Percentiles rank a stretch among this genome's conserved stretches.
These are phyloP conservation scores for Phortica okadai DNA, from an alignment of 2,888 invertebrate species.

Conservation along the genomic window DNA sequence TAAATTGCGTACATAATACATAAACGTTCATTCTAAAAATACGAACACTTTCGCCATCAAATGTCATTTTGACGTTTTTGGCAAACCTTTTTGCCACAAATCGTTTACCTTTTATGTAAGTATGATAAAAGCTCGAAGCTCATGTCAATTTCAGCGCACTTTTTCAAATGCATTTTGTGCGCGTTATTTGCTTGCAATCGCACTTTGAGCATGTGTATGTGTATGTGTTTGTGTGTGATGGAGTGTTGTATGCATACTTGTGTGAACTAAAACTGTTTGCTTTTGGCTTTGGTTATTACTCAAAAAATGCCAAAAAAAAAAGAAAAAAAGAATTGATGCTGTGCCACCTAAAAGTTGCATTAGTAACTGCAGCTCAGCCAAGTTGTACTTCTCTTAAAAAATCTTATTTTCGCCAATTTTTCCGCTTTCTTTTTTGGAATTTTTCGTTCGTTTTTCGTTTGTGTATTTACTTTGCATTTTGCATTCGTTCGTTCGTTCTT, in stretches of 20 bases:
- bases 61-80: slow-evolving; percentile 18
- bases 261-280: slow-evolving; percentile 20
- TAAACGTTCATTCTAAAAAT: neutral
- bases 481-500: neutral
- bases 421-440: neutral
- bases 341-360: slow-evolving; percentile 8
- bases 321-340: neutral
- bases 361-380: neutral
- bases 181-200: neutral
- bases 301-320: slow-evolving; percentile 12
- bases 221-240: neutral
- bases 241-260: neutral
- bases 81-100: slow-evolving; percentile 21
- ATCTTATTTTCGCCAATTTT: slow-evolving; percentile 9
- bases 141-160: slow-evolving; percentile 2
- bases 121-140: neutral
- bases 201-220: neutral
- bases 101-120: neutral
- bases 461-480: slow-evolving; percentile 44
- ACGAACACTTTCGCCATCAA: neutral
- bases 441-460: slow-evolving; percentile 36
- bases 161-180: slow-evolving; percentile 8
- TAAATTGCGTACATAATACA: slow-evolving; percentile 20
- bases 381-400: neutral
- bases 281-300: slow-evolving; percentile 18